phyloP scores from a whole-genome alignment of 2,888 invertebrate species.

The Cylloceria caligata region DNA sequence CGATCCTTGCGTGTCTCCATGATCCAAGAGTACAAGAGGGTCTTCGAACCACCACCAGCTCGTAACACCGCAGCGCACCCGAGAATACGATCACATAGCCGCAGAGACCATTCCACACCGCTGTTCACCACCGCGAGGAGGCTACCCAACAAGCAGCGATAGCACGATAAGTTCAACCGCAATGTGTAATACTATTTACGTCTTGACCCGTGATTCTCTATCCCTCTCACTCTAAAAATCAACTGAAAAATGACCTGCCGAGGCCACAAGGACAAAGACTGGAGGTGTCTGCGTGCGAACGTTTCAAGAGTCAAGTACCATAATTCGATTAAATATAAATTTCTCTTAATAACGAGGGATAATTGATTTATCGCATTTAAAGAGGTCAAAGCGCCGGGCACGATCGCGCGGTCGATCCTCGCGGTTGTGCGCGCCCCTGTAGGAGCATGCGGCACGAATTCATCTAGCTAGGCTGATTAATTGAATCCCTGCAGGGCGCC shows the following conservation, averaged over 20 bases:
- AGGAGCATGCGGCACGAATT: conserved; percentile 34
- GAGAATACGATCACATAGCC: conserved; percentile 13
- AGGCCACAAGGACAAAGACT: background rate
- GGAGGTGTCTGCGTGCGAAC: conserved; percentile 39
- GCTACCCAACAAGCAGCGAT: background rate
- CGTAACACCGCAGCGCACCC: background rate
- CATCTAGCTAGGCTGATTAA: conserved; percentile 48
- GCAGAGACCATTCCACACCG: conserved; percentile 1
- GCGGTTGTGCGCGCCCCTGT: conserved; percentile 5
- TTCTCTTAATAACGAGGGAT: conserved; percentile 80
- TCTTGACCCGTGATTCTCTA: background rate
- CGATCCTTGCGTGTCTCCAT: conserved; percentile 16
- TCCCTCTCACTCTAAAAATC: background rate
- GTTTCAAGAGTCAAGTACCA: conserved; percentile 77
- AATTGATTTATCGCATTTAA: conserved; percentile 79
- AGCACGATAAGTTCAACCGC: conserved; percentile 45
- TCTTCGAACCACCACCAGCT: conserved; percentile 25
- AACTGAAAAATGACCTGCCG: background rate
- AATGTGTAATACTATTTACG: conserved; percentile 37
- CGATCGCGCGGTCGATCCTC: conserved; percentile 32
- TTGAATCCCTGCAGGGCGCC: conserved; percentile 39
- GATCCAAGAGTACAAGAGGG: conserved; percentile 20
- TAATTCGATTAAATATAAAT: conserved; percentile 81
- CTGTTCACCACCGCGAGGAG: conserved; percentile 9
- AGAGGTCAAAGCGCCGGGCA: conserved; percentile 70